Evolutionary conservation across 2,797 vertebrate genomes (phyloP).

Genomic region (Danio jaintianensis): DNA sequence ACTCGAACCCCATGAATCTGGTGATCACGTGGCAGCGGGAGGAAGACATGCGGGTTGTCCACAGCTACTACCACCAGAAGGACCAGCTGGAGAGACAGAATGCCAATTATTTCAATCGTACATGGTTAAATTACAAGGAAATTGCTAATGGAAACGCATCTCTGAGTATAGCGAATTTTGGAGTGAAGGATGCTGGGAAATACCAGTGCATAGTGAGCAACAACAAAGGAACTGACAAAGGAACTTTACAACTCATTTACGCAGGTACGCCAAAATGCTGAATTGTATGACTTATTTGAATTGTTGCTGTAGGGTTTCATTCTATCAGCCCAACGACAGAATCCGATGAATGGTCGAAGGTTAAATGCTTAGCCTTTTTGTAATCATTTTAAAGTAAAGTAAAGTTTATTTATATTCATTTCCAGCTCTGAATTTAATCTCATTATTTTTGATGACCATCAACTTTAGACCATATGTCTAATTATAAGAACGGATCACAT

Average conservation of each 20-base stretch:
- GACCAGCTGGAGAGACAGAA: slow-evolving; percentile 57
- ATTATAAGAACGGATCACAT: too few relatives aligned
- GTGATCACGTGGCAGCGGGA: slow-evolving; percentile 63
- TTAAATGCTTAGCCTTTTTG: too few relatives aligned
- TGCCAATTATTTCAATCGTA: slow-evolving; percentile 49
- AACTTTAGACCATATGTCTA: too few relatives aligned
- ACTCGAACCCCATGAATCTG: background rate
- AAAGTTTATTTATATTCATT: too few relatives aligned
- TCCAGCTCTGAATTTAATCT: too few relatives aligned
- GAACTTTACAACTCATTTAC: slow-evolving; percentile 52
- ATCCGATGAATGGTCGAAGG: too few relatives aligned
- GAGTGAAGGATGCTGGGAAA: slow-evolving; percentile 41
- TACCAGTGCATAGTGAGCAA: slow-evolving; percentile 62
- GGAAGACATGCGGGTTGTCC: slow-evolving; percentile 49
- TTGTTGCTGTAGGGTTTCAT: too few relatives aligned
- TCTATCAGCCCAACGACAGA: too few relatives aligned
- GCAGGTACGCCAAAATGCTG: slow-evolving; percentile 56
- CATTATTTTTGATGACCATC: too few relatives aligned
- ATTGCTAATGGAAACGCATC: slow-evolving; percentile 62
- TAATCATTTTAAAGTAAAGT: too few relatives aligned
- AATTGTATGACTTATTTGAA: too few relatives aligned
- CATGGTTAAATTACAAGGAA: slow-evolving; percentile 32
- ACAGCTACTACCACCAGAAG: slow-evolving; percentile 60
- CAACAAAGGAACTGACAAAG: slow-evolving; percentile 20
- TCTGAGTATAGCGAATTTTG: slow-evolving; percentile 45